Conservation (phyloP, 2,797 vertebrate genomes). For the Pangasius djambal region DNA sequence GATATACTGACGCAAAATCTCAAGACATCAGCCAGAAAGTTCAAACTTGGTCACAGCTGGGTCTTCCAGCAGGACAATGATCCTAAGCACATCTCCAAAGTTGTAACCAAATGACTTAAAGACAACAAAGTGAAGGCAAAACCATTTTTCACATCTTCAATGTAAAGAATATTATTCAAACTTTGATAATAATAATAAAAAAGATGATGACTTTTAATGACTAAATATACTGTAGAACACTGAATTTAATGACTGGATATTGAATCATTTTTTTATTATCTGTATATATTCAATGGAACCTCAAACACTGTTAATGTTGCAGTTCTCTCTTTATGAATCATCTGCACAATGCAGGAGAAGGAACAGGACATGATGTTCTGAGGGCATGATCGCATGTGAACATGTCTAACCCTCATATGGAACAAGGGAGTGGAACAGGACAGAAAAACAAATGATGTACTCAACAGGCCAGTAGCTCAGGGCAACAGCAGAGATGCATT, state of each 20-base stretch:
- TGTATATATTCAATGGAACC: neutral
- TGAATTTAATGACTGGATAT: neutral
- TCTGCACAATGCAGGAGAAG: neutral
- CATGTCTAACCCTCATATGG: slow-evolving; percentile 36
- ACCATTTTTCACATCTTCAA: neutral
- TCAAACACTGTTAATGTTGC: neutral
- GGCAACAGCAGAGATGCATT: slow-evolving; percentile 53
- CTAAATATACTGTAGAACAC: neutral
- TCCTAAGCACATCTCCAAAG: neutral
- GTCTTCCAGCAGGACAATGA: neutral
- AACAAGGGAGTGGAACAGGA: slow-evolving; percentile 35
- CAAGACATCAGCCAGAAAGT: neutral
- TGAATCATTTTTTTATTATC: neutral
- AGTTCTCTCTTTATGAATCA: neutral
- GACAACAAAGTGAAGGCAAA: neutral
- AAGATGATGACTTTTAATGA: neutral
- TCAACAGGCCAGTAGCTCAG: slow-evolving; percentile 50
- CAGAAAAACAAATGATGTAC: slow-evolving; percentile 52
- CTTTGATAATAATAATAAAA: neutral
- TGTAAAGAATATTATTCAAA: neutral
- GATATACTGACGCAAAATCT: neutral
- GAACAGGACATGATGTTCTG: slow-evolving; percentile 40
- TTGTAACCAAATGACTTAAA: neutral
- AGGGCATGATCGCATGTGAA: slow-evolving; percentile 33
- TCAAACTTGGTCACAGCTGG: neutral